Conservation (phyloP, 2,113 vertebrate genomes). For the Hemicordylus capensis region DNA sequence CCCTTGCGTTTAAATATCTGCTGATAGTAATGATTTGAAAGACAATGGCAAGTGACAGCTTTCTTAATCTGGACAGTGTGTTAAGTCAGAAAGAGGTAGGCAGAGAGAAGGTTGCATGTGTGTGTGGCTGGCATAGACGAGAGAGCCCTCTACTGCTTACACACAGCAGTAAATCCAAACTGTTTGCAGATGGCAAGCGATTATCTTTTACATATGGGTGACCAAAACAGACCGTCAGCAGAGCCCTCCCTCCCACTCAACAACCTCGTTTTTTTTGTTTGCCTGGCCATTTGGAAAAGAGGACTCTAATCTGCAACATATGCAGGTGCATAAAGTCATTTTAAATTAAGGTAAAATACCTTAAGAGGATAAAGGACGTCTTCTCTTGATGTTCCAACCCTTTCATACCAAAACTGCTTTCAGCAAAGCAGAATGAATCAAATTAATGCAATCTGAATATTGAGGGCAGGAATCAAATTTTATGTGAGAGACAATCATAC, state of each 20-base stretch:
- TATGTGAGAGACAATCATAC: no score
- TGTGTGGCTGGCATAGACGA: conserved; percentile 64
- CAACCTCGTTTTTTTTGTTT: not conserved
- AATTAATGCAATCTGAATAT: conserved; percentile 31
- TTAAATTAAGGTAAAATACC: conserved; percentile 37
- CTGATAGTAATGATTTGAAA: conserved; percentile 42
- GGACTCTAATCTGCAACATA: conserved; percentile 27
- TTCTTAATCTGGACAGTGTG: conserved; percentile 19
- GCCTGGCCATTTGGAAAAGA: not conserved
- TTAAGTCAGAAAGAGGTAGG: not conserved
- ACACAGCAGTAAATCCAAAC: conserved; percentile 53
- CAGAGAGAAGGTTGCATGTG: not conserved
- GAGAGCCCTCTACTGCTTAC: conserved; percentile 84
- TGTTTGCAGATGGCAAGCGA: not conserved
- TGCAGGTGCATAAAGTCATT: conserved; percentile 22
- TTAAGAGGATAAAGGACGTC: conserved; percentile 41
- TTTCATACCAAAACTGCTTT: conserved; percentile 52
- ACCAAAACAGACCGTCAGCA: no score
- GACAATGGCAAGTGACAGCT: conserved; percentile 47
- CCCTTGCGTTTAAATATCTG: conserved; percentile 29
- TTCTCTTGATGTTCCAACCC: not conserved
- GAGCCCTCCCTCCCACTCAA: not conserved
- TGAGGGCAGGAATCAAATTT: conserved; percentile 35
- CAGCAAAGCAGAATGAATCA: not conserved
- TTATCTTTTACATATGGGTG: not conserved